Evolutionary conservation across 2,888 invertebrate genomes (phyloP), one percentile per base, ranked within the genome.

Genomic region (Patella depressa): DNA sequence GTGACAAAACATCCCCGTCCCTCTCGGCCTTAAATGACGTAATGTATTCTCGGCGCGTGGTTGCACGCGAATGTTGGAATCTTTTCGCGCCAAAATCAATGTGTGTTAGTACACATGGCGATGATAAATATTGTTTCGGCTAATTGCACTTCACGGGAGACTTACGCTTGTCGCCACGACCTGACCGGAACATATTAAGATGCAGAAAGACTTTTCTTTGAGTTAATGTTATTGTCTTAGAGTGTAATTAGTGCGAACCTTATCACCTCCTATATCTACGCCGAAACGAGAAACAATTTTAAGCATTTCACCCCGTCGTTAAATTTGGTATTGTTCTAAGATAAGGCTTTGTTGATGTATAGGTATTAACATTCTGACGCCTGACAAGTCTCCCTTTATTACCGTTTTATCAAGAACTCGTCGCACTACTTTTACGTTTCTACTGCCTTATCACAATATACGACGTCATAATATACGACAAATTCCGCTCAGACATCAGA

Each of bases 91-190:
- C 65, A 19, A 24, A 65, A 12, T 65, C 14, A 65, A 65, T 11
- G 19, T 24, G 19, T 65, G 65, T 65, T 65, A 11, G 65, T 19
- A 65, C 65, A 65, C 65, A 65, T 65, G 65, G 65, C 24, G 65
- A 19, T 65, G 24, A 65, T 65, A 65, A 65, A 65, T 65, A 65
- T 65, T 65, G 65, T 65, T 65, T 65, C 65, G 65, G 19, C 65
- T 65, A 65, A 65, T 65, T 65, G 65, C 11, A 65, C 65, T 19
- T 65, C 65, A 65, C 65, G 65, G 65, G 65, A 65, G 65, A 19
- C 11, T 65, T 65, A 19, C 65, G 24, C 65, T 65, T 65, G 65
- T 65, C 65, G 65, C 65, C 65, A 14, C 24, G 65, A 65, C 65
- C 19, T 65, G 19, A 65, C 65, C 65, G 65, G 19, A 24, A 65